These are phyloP conservation scores for Parazoanthus atlanticus DNA, from an alignment of 92 coral and sea anemone species.

Conservation along the genomic window DNA sequence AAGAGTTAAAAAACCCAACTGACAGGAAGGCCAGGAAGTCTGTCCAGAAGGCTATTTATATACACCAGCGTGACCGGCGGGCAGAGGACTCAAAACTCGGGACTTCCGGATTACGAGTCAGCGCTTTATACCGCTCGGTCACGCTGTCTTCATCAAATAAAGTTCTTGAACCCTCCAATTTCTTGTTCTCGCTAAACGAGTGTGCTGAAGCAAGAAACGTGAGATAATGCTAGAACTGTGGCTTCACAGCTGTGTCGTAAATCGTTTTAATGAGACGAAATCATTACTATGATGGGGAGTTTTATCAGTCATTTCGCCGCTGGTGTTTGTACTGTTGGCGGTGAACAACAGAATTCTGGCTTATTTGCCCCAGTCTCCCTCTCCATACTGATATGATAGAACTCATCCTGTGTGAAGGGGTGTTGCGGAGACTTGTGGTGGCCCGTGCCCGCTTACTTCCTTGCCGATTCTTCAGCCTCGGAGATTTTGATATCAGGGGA, in stretches of 20 bases:
- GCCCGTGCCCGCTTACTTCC: neutral
- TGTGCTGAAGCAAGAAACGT: neutral
- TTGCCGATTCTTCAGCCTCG: constrained; percentile 37
- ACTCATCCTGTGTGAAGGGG: neutral
- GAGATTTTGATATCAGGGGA: constrained; percentile 28
- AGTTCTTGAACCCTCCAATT: constrained; percentile 16
- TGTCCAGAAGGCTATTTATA: too few species aligned
- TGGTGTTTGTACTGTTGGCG: neutral
- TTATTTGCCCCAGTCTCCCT: too few species aligned
- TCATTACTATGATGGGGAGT: neutral
- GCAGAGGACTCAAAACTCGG: too few species aligned
- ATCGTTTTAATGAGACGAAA: neutral
- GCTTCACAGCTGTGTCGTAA: too few species aligned
- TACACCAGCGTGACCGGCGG: too few species aligned
- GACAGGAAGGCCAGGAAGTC: too few species aligned
- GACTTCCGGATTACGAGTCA: too few species aligned
- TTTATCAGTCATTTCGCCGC: neutral
- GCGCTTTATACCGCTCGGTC: neutral
- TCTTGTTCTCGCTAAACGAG: neutral
- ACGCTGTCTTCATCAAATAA: neutral
- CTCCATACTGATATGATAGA: neutral
- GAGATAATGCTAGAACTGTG: neutral
- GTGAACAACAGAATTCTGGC: neutral
- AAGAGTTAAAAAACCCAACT: too few species aligned
- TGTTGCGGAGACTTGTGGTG: neutral